Base-by-base conservation (phyloP, 2,797 vertebrate genomes). In the Anas georgica region DNA sequence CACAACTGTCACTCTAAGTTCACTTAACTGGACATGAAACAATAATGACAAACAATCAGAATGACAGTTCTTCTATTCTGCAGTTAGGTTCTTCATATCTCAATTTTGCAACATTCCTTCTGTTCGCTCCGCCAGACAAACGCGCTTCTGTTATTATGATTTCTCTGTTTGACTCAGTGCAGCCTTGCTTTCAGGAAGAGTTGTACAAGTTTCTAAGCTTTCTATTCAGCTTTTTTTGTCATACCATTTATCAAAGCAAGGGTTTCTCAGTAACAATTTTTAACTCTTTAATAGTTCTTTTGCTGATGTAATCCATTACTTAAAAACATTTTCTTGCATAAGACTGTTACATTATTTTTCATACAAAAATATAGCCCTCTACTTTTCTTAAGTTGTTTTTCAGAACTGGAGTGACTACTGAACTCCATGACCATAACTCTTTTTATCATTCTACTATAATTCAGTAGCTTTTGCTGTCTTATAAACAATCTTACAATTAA, bases 401-500 rank as follows among this genome's bases (percentile, higher is more conserved):
- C 91, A 93, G 67, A 95, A 91, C 91, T 86, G 91, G 82, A 96
- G 84, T 28, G 18, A 98, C 95, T 90, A 74, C 83, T 96, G 41
- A 56, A 90, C 89, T 97, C 90, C 68, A 96, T 91, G 92, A 96
- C 95, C 96, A 96, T 94, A 97, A 97, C 75, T 96, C 96, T 96
- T 97, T 96, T 87, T 97, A 95, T 96, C 94, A 93, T 97, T 97
- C 97, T 96, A 95, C 95, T 95, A 96, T 97, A 97, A 98, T 98
- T 98, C 97, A 97, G 97, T 97, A 97, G 97, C 96, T 97, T 96
- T 97, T 97, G 96, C 96, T 95, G 92, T 97, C 97, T 97, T 97
- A 97, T 97, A 98, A 97, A 97, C 96, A 97, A 96, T 98, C 96
- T 97, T 91, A 97, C 97, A 98, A 98, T 98, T 98, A 97, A 98